Evolutionary conservation across 2,113 vertebrate species (phyloP).

Genomic region (Pao palembangensis): DNA sequence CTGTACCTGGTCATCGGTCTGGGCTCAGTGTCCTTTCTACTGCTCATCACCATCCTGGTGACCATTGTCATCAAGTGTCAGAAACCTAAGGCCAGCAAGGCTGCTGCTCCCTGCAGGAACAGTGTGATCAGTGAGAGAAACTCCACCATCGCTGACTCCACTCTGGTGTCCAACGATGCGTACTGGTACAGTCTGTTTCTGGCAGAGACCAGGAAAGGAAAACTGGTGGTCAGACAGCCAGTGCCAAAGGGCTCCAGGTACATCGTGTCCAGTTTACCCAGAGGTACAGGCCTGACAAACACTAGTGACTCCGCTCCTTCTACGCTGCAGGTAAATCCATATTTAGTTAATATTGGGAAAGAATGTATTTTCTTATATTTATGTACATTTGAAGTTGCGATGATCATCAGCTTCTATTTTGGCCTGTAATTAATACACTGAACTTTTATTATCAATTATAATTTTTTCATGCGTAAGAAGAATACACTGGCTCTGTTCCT

Average conservation of each 20-base stretch:
- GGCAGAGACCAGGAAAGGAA: conserved; percentile 69
- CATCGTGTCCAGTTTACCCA: conserved; percentile 67
- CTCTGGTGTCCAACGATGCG: conserved; percentile 70
- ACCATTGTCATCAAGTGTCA: conserved; percentile 71
- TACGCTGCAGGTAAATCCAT: conserved; percentile 71
- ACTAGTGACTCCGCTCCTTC: conserved; percentile 50
- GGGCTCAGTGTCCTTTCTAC: conserved; percentile 74
- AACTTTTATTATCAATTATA: too few relatives aligned
- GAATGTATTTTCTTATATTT: too few relatives aligned
- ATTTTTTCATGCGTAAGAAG: too few relatives aligned
- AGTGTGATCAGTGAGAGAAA: conserved; percentile 70
- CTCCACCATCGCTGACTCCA: conserved; percentile 68
- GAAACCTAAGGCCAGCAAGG: conserved; percentile 53
- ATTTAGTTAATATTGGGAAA: too few relatives aligned
- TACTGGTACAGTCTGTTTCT: conserved; percentile 73
- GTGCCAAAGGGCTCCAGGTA: conserved; percentile 67
- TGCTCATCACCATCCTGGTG: conserved; percentile 74
- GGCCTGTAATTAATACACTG: too few relatives aligned
- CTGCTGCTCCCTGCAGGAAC: conserved; percentile 62
- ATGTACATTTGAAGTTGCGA: too few relatives aligned
- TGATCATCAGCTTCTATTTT: too few relatives aligned
- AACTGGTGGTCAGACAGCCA: conserved; percentile 69
- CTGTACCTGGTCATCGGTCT: conserved; percentile 72
- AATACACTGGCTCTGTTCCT: too few relatives aligned
- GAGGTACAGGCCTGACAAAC: conserved; percentile 60